Conservation (phyloP, 2,888 invertebrate species). For the Tachina fera region DNA sequence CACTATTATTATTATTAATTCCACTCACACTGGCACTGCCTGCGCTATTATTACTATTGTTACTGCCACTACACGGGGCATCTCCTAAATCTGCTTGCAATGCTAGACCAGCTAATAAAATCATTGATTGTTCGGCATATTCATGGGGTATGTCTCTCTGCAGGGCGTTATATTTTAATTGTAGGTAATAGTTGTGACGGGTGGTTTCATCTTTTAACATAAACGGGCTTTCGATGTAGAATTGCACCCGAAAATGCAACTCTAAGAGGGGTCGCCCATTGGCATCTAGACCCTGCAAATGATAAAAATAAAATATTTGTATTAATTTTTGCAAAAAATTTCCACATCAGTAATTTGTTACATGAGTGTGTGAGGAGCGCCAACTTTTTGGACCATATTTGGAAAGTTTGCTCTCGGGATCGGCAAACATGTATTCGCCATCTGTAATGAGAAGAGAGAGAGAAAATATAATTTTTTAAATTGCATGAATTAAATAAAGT, state of each 20-base stretch:
- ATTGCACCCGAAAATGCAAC: constrained; percentile 95
- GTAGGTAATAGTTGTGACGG: constrained; percentile 96
- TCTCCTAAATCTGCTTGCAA: constrained; percentile 97
- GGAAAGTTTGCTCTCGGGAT: constrained; percentile 96
- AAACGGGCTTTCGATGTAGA: constrained; percentile 95
- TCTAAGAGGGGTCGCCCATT: constrained; percentile 94
- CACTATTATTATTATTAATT: background rate
- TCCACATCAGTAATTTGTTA: constrained; percentile 78
- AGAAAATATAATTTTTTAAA: background rate
- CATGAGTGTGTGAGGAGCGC: constrained; percentile 96
- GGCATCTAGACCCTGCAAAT: constrained; percentile 91
- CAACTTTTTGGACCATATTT: constrained; percentile 98
- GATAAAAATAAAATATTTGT: constrained; percentile 2
- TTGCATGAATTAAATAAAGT: background rate
- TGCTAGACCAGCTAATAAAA: constrained; percentile 93
- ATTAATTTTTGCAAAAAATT: constrained; percentile 11
- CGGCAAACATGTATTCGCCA: constrained; percentile 97
- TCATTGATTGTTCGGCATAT: constrained; percentile 86
- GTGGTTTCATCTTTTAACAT: constrained; percentile 95
- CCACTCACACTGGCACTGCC: constrained; percentile 67
- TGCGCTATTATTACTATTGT: constrained; percentile 73
- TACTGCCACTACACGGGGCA: constrained; percentile 82
- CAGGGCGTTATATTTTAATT: constrained; percentile 94
- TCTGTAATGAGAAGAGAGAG: constrained; percentile 86
- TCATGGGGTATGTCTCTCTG: constrained; percentile 86